These are phyloP conservation scores for Dasyurus viverrinus DNA, from an alignment of 2,113 vertebrate species.

Conservation along the genomic window DNA sequence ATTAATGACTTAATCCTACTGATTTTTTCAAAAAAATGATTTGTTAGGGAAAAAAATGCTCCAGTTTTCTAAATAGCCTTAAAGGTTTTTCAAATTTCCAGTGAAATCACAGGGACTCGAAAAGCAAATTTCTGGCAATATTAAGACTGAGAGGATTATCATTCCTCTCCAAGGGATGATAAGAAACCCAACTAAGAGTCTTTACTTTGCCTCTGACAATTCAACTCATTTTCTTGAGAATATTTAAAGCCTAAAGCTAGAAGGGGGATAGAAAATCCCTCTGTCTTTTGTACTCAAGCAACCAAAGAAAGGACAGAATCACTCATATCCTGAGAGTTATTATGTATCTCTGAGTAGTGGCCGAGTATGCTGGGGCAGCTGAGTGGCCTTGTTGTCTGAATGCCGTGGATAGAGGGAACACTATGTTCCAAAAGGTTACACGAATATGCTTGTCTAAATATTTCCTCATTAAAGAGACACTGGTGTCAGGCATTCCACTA, in stretches of 20 bases:
- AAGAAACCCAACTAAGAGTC: conserved; percentile 11
- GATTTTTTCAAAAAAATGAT: neutral
- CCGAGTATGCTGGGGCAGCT: fast-evolving
- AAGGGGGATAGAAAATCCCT: neutral
- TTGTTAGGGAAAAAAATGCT: neutral
- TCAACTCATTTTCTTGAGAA: conserved; percentile 31
- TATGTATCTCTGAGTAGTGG: neutral
- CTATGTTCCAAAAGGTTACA: fast-evolving
- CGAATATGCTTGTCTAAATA: fast-evolving
- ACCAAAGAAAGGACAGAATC: neutral
- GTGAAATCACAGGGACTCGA: neutral
- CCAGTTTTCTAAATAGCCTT: neutral
- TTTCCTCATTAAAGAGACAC: neutral
- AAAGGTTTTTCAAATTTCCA: neutral
- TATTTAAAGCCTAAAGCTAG: neutral
- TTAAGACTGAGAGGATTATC: neutral
- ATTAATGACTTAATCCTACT: neutral
- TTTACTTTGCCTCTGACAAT: conserved; percentile 30
- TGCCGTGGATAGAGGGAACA: fast-evolving
- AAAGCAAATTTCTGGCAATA: conserved; percentile 29
- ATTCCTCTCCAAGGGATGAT: conserved; percentile 33
- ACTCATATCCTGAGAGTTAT: neutral
- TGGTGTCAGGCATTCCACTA: neutral
- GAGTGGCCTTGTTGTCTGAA: neutral
- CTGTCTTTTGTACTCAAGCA: neutral